Conservation (phyloP, 2,888 invertebrate species). For the Drosophila subquinaria region DNA sequence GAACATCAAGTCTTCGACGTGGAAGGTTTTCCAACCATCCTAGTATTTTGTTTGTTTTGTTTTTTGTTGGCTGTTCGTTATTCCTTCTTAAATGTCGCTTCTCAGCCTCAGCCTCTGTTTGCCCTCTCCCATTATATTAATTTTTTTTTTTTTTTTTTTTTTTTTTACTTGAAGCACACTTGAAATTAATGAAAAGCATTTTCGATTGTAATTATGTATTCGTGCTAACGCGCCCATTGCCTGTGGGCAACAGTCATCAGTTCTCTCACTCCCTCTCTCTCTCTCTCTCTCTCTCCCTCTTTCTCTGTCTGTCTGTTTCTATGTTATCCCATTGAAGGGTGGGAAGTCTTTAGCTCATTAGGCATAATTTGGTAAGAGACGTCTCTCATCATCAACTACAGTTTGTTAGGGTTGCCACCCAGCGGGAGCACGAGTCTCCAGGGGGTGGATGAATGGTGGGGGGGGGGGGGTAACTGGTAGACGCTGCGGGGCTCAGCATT, state of each 20-base stretch:
- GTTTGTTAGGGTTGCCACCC: conserved; percentile 22
- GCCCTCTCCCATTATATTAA: neutral
- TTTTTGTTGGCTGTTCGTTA: neutral
- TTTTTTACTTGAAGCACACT: conserved; percentile 61
- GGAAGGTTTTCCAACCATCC: too few relatives aligned
- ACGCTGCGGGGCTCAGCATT: conserved; percentile 56
- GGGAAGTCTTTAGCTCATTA: conserved; percentile 55
- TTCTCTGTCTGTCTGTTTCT: neutral
- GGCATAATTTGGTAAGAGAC: conserved; percentile 65
- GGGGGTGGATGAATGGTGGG: neutral
- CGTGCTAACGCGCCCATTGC: conserved; percentile 66
- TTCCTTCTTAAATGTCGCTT: neutral
- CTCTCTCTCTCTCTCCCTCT: neutral
- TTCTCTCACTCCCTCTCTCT: neutral
- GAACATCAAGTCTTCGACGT: too few relatives aligned
- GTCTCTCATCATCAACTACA: conserved; percentile 30
- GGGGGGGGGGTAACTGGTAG: neutral
- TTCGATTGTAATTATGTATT: conserved; percentile 79
- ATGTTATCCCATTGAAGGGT: neutral
- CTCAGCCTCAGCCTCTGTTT: neutral
- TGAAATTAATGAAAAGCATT: conserved; percentile 79
- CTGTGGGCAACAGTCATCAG: conserved; percentile 54
- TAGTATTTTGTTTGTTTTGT: neutral
- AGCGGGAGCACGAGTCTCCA: neutral
- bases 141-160: neutral